These are phyloP conservation scores for Montipora sp. DNA, from an alignment of 64 coral and sea anemone species.

Conservation along the genomic window DNA sequence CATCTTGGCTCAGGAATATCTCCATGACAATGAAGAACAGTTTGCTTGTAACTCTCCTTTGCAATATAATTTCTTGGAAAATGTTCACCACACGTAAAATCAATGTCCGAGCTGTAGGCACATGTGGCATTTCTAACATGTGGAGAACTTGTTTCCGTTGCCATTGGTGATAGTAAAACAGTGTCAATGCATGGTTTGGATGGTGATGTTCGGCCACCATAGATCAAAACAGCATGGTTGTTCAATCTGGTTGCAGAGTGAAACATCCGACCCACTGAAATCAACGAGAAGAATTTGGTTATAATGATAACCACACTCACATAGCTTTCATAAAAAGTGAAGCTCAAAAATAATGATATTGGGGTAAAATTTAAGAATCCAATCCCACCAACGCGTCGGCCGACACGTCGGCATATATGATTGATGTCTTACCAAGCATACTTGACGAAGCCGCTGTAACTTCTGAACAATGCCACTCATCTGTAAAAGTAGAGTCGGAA, in stretches of 20 bases:
- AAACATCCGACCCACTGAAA: constrained; percentile 84
- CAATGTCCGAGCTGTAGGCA: neutral
- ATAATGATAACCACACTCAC: neutral
- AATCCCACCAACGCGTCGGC: no score
- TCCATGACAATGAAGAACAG: constrained; percentile 50
- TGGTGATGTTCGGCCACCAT: constrained; percentile 85
- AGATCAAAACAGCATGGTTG: constrained; percentile 52
- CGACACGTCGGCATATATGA: neutral
- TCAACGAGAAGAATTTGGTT: neutral
- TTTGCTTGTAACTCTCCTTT: neutral
- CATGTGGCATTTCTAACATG: neutral
- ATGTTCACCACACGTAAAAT: neutral
- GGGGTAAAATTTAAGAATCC: no score
- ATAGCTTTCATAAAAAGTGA: neutral
- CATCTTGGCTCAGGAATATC: constrained; percentile 76
- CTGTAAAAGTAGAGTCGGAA: neutral
- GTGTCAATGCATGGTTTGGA: constrained; percentile 62
- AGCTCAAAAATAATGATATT: neutral
- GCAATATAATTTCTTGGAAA: neutral
- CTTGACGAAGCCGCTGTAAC: neutral
- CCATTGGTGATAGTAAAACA: constrained; percentile 8
- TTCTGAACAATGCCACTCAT: constrained; percentile 1
- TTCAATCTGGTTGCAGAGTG: constrained; percentile 72
- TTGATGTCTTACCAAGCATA: neutral
- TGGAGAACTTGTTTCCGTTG: neutral